Base-by-base conservation (phyloP, 2,888 invertebrate species). In the Seladonia tumulorum region DNA sequence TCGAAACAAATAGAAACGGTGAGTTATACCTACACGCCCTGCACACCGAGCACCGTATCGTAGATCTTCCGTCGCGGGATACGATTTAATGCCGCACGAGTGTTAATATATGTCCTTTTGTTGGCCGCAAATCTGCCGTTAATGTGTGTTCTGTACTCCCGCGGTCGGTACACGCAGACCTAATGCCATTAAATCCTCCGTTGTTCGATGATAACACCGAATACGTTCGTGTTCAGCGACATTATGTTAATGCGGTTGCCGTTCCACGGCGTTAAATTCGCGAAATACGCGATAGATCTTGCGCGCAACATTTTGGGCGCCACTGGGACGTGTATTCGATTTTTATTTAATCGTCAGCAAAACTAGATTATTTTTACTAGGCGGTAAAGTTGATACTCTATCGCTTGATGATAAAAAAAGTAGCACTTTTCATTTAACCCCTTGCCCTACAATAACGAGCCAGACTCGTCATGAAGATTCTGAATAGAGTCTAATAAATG, bases 1-100 rank as follows among this genome's bases (percentile, higher is more conserved):
- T 86, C 83, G 82, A 84, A 83, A 89, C 89, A 86, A 89, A 89
- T 76, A 82, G 82, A 82, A 82, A 83, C 70, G 57, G 83, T 85
- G 85, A 89, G 79, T 87, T 89, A 89, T 87, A 83, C 71, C 73
- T 77, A 68, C 79, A 74, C 82, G 80, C 73, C 81, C 71, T 73
- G 82, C 39, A 63, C 76, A 70, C 49, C 49, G 49, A 57, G n/a
- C 49, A 78, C 75, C 83, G 87, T 83, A 81, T 85, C 85, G 83
- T 87, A 71, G 76, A 88, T 87, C 87, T 89, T 78, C 78, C 72
- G 70, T 78, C 79, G 70, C 60, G 63, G 73, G 74, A 76, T 80
- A 87, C 73, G 80, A 87, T 89, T 89, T 87, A 87, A 74, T 76
- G 76, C 39, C 22, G 8, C 4, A n/a, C 22, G 25, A 68, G 76